Conservation (phyloP, 1,140 invertebrate species). For the Euwallacea similis region DNA sequence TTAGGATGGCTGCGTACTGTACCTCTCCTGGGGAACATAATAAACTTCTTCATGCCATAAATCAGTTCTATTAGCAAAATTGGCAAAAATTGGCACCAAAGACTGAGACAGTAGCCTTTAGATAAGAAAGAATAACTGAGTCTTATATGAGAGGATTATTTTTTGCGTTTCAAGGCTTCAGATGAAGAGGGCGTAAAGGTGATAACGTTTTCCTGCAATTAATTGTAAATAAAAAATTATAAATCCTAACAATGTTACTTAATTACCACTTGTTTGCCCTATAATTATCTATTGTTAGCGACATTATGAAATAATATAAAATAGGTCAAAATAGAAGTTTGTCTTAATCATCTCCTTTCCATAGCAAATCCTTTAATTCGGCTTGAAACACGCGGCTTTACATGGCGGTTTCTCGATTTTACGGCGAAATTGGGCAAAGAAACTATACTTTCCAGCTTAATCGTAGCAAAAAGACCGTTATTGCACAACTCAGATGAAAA, state of each 20-base stretch:
- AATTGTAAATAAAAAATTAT: constrained; percentile 18
- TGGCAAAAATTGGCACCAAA: constrained; percentile 28
- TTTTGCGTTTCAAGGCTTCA: constrained; percentile 11
- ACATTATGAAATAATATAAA: constrained; percentile 11
- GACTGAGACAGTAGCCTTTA: constrained; percentile 29
- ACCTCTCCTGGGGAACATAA: constrained; percentile 34
- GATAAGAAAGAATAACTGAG: constrained; percentile 16
- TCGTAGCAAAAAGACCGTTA: too few species aligned
- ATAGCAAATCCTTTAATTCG: not conserved
- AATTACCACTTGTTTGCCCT: not conserved
- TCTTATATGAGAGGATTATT: constrained; percentile 14
- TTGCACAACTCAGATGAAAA: too few species aligned
- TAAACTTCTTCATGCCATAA: constrained; percentile 39
- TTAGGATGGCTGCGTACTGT: constrained; percentile 35
- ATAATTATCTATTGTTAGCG: constrained; percentile 9
- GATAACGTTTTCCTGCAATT: not conserved
- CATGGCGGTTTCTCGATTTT: too few species aligned
- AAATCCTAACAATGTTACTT: constrained; percentile 8
- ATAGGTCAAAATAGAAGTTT: constrained; percentile 5
- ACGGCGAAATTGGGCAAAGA: too few species aligned
- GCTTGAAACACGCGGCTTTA: too few species aligned
- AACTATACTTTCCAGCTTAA: too few species aligned
- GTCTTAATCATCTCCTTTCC: constrained; percentile 2
- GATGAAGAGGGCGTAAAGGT: constrained; percentile 22
- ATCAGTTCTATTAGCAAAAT: constrained; percentile 26